phyloP scores from a whole-genome alignment of 2,888 invertebrate species.

The Cataglyphis cursor region DNA sequence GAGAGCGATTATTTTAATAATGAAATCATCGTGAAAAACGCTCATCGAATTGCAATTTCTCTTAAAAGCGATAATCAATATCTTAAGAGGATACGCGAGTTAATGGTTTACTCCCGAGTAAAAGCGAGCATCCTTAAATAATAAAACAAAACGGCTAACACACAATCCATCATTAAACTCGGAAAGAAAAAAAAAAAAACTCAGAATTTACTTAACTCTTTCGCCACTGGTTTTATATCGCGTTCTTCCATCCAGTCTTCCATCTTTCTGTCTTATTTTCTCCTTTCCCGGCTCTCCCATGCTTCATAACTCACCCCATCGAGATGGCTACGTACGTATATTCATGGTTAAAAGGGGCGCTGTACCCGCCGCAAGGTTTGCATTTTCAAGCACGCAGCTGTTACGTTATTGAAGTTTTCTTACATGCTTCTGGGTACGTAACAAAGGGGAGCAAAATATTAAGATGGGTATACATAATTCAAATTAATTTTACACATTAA shows the following conservation, averaged over 20 bases:
- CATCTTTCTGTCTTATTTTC: constrained; percentile 43
- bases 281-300: constrained; percentile 18
- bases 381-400: constrained; percentile 55
- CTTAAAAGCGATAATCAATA: constrained; percentile 20
- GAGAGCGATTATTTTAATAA: neutral
- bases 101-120: constrained; percentile 21
- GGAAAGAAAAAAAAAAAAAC: constrained; percentile 22
- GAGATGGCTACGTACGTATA: constrained; percentile 39
- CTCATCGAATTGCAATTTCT: constrained; percentile 17
- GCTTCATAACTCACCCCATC: constrained; percentile 32
- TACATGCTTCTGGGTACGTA: constrained; percentile 11
- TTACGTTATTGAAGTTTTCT: constrained; percentile 57
- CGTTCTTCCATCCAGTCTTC: constrained; percentile 20
- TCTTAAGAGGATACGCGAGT: neutral
- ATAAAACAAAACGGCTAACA: constrained; percentile 13
- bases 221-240: constrained; percentile 43
- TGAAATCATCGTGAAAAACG: neutral
- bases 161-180: constrained; percentile 30
- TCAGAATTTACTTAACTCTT: constrained; percentile 41
- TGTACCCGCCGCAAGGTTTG: constrained; percentile 27
- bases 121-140: constrained; percentile 22
- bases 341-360: constrained; percentile 47
- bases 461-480: constrained; percentile 11
- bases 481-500: neutral
- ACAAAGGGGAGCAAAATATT: constrained; percentile 14